Percentiles rank a stretch among this genome's conserved stretches.
These are phyloP conservation scores for Microplitis demolitor DNA, from an alignment of 1,140 invertebrate species.

Conservation along the genomic window DNA sequence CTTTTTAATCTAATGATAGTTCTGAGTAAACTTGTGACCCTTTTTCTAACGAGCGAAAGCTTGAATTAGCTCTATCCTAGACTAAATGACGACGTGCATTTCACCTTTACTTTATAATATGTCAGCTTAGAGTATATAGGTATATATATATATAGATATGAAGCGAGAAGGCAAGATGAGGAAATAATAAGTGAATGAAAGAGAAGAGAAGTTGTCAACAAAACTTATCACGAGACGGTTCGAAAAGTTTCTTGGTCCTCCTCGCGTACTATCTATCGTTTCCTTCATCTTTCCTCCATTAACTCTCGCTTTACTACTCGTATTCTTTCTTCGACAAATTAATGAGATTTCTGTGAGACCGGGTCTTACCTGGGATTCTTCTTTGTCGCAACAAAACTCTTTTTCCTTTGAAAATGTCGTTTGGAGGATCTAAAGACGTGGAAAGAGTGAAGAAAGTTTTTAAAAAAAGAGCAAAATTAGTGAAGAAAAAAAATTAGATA, in stretches of 20 bases:
- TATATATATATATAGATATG: no score
- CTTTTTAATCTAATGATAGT: no score
- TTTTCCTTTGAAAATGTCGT: constrained; percentile 6
- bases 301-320: background rate
- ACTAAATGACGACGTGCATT: no score
- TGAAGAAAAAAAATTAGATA: no score
- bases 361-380: background rate
- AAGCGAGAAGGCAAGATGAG: background rate
- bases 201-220: background rate
- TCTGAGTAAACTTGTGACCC: no score
- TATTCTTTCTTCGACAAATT: constrained; percentile 37
- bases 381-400: background rate
- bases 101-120: no score
- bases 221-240: background rate
- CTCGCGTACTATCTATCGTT: background rate
- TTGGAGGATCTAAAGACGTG: constrained; percentile 12
- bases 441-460: constrained; percentile 13
- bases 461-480: background rate
- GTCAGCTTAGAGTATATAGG: no score
- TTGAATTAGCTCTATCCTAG: no score
- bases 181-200: background rate
- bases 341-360: constrained; percentile 40
- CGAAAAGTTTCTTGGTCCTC: background rate
- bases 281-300: constrained; percentile 5
- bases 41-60: no score